Base-by-base conservation (phyloP, 2,888 invertebrate species). In the Pseudococcus jackbeardsleyi region DNA sequence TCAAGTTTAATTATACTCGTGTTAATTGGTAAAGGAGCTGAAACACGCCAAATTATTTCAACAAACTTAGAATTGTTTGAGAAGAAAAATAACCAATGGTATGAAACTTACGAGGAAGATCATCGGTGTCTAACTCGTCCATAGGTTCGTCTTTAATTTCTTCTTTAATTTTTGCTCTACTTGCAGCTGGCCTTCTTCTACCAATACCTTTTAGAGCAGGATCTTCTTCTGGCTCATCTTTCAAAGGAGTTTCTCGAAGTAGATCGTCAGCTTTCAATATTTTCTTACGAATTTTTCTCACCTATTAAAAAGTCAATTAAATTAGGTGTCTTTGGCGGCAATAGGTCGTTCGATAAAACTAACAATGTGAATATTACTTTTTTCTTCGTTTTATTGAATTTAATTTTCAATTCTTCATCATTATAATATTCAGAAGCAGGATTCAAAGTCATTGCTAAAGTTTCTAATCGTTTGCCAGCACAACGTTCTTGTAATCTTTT, bases 401-500 rank as follows among this genome's bases (percentile, higher is more conserved):
- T 96, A 88, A 95, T 94, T 89, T 93, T 92, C 91, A 98, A 92
- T 92, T 99, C 99, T 89, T 95, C 95, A 90, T 95, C 94, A 89
- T 96, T 96, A 91, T 95, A 95, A 92, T 97, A 99, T 92, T 99
- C 99, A 12, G 95, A 94, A 1, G 98, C 98, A 22, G 97, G 90
- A 90, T 93, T 94, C 50, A 95, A 94, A 17, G 95, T 94, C 90
- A 94, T 92, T 89, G 93, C 93, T 89, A 99, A 93, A 5, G 95
- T 94, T 92, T 98, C 97, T 90, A 96, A 91, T 19, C 94, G 94
- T 64, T 86, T 86, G 50, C 89, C 89, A 11, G 84, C 84, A 26
- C 88, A 77, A 12, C 48, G 50, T 50, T 88, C 87, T 82, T 89
- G 89, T 85, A 89, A 79, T 89, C 85, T 86, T 7, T 89, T 89